Conservation (phyloP, 2,888 invertebrate species). For the Apotomis betuletana region DNA sequence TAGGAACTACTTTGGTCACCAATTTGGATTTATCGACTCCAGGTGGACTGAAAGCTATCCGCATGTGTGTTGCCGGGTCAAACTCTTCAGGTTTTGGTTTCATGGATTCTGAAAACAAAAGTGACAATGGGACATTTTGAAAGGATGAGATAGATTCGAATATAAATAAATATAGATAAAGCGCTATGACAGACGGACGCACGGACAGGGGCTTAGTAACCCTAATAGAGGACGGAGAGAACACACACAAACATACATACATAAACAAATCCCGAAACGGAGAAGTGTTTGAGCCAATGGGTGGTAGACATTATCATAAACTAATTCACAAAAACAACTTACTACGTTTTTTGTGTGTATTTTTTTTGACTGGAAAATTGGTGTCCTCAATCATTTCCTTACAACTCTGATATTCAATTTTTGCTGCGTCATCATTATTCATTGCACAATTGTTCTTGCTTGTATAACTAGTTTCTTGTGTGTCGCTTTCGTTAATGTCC, state of each 20-base stretch:
- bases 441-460: neutral
- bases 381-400: neutral
- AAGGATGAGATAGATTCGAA: neutral
- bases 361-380: slow-evolving; percentile 5
- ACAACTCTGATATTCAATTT: neutral
- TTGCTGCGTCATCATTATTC: neutral
- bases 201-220: no score
- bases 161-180: neutral
- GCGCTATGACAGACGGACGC: no score
- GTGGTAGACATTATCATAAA: no score
- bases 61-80: slow-evolving; percentile 42
- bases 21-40: slow-evolving; percentile 46
- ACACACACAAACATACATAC: no score
- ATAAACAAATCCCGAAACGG: no score
- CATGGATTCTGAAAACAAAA: slow-evolving; percentile 24
- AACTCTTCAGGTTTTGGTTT: slow-evolving; percentile 40
- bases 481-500: neutral
- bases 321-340: neutral
- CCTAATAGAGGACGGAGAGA: no score
- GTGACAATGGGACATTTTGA: neutral
- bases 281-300: no score
- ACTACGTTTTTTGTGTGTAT: slow-evolving; percentile 8
- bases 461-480: neutral
- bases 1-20: slow-evolving; percentile 44
- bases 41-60: slow-evolving; percentile 56